Conservation (phyloP, 2,888 invertebrate species). For the Lochmaea capreae region DNA sequence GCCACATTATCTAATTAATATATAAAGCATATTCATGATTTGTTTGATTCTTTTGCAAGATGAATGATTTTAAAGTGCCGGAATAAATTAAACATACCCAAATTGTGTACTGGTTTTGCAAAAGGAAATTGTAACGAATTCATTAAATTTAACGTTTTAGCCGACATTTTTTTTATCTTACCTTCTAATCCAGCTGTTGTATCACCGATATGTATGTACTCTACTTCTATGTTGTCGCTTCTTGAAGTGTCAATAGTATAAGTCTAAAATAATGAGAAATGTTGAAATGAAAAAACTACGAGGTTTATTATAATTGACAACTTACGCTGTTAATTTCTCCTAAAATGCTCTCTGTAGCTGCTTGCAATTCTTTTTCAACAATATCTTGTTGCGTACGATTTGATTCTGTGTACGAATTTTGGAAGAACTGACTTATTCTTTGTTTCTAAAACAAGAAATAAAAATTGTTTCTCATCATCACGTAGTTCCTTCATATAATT, state of each 20-base stretch:
- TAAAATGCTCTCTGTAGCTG: conserved; percentile 70
- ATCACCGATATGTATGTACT: conserved; percentile 61
- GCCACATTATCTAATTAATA: background rate
- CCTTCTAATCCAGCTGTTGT: conserved; percentile 61
- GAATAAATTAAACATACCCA: conserved; percentile 27
- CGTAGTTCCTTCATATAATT: too few species aligned
- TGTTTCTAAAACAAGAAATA: conserved; percentile 63
- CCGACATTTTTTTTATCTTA: conserved; percentile 46
- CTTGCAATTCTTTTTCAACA: conserved; percentile 67
- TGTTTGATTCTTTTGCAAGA: conserved; percentile 1
- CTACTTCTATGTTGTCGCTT: conserved; percentile 57
- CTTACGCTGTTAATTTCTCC: conserved; percentile 50
- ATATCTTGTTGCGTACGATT: conserved; percentile 62
- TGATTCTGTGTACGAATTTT: conserved; percentile 59
- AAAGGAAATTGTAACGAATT: conserved; percentile 14
- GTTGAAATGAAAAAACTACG: background rate
- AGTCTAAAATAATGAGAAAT: conserved; percentile 28
- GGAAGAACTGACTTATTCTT: conserved; percentile 69
- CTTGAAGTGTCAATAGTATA: conserved; percentile 22
- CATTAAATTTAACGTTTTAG: conserved; percentile 21
- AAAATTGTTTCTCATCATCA: background rate
- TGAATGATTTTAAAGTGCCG: background rate
- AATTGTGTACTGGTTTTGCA: conserved; percentile 26
- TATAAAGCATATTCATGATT: background rate
- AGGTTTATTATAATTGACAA: background rate